These are phyloP conservation scores for Grus americana DNA, from an alignment of 2,113 vertebrate species.

Conservation along the genomic window DNA sequence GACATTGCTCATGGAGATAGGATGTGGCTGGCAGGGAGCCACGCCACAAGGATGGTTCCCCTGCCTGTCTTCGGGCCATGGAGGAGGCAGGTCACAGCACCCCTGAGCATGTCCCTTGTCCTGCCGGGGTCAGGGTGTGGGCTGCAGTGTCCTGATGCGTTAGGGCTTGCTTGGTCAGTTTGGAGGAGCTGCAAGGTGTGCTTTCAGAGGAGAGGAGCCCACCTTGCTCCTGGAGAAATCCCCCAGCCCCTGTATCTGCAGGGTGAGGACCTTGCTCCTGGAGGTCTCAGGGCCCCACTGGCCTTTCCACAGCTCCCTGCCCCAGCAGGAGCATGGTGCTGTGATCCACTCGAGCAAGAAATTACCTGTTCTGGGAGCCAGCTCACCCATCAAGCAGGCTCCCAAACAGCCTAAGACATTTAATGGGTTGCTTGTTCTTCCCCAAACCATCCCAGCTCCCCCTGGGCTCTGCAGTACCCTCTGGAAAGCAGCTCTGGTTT, in stretches of 20 bases:
- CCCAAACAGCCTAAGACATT: background rate
- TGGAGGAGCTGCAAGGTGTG: background rate
- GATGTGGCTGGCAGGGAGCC: background rate
- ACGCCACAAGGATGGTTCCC: accelerated
- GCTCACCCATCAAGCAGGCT: background rate
- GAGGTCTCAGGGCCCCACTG: accelerated
- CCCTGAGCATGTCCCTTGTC: background rate
- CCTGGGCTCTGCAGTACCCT: background rate
- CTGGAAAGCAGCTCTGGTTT: background rate
- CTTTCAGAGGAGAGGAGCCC: background rate
- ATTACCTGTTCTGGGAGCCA: background rate
- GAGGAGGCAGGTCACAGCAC: background rate
- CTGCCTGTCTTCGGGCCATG: accelerated
- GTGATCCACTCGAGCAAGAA: background rate
- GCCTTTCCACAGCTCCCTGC: background rate
- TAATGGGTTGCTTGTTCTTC: background rate
- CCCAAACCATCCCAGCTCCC: background rate
- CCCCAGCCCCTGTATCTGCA: background rate
- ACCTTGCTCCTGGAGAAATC: background rate
- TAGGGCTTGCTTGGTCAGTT: accelerated
- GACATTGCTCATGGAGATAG: background rate
- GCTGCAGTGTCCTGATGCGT: background rate
- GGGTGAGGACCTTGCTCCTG: background rate
- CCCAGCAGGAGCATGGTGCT: accelerated
- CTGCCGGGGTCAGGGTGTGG: accelerated